Percentiles rank a stretch among this genome's conserved stretches.
These are phyloP conservation scores for Erpetoichthys calabaricus DNA, from an alignment of 2,797 vertebrate genomes.

Conservation along the genomic window DNA sequence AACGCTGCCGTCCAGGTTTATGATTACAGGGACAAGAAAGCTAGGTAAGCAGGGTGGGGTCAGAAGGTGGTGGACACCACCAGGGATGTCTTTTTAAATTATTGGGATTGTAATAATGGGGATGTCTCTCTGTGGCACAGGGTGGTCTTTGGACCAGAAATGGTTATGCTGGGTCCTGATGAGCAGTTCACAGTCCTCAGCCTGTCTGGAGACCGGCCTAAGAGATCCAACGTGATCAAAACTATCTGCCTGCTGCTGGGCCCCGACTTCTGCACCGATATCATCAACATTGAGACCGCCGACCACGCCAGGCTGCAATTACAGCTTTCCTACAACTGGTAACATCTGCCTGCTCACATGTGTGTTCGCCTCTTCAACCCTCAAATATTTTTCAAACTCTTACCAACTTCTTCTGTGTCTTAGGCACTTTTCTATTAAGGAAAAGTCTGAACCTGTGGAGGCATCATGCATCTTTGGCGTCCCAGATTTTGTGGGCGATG, in stretches of 20 bases:
- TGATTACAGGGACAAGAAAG: constrained; percentile 72
- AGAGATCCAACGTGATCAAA: constrained; percentile 66
- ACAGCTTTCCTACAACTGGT: constrained; percentile 87
- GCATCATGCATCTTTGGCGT: constrained; percentile 61
- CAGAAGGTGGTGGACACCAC: not conserved
- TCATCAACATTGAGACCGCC: constrained; percentile 78
- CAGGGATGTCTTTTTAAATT: not conserved
- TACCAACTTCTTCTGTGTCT: not conserved
- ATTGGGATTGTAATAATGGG: not conserved
- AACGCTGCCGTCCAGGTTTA: constrained; percentile 83
- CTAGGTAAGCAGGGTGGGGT: constrained; percentile 43
- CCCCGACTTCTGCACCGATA: constrained; percentile 77
- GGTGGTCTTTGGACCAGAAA: constrained; percentile 76
- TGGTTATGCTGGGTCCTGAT: constrained; percentile 74
- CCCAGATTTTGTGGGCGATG: constrained; percentile 74
- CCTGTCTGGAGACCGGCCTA: constrained; percentile 72
- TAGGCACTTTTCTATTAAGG: constrained; percentile 68
- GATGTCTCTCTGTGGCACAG: constrained; percentile 28
- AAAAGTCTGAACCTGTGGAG: constrained; percentile 12
- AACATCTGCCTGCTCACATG: not conserved
- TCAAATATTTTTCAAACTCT: too few species aligned
- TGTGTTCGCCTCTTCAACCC: not conserved
- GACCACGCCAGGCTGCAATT: constrained; percentile 82
- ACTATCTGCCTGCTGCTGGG: constrained; percentile 73
- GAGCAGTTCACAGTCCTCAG: constrained; percentile 82